Evolutionary conservation across 2,888 invertebrate species (phyloP).

Genomic region (Limenitis camilla): DNA sequence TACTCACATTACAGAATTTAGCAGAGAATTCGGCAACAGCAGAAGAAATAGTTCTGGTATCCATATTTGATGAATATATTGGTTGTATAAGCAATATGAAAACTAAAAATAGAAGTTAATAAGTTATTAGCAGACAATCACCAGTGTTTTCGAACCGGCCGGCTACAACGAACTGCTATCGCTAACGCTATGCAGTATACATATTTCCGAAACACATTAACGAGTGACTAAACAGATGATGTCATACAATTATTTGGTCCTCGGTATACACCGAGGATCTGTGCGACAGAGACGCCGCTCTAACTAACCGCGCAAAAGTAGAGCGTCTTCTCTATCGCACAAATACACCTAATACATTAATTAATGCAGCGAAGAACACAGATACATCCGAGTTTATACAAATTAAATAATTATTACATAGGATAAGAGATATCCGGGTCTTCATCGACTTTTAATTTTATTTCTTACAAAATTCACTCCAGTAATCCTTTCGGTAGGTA

Average conservation of each 20-base stretch:
- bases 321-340: too few relatives aligned
- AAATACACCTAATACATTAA: too few relatives aligned
- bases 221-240: too few relatives aligned
- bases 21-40: slow-evolving; percentile 59
- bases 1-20: slow-evolving; percentile 69
- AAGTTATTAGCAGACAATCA: background rate
- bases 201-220: background rate
- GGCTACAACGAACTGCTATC: background rate
- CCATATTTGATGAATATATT: slow-evolving; percentile 38
- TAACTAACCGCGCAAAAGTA: too few relatives aligned
- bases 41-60: slow-evolving; percentile 49
- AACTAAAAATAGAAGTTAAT: slow-evolving; percentile 9
- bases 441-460: slow-evolving; percentile 8
- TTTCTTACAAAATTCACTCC: background rate
- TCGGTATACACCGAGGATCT: too few relatives aligned
- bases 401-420: slow-evolving; percentile 6
- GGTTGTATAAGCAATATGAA: slow-evolving; percentile 13
- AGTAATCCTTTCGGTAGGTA: too few relatives aligned
- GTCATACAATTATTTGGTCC: too few relatives aligned
- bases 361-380: too few relatives aligned
- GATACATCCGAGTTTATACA: background rate
- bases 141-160: too few relatives aligned
- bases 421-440: slow-evolving; percentile 3
- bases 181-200: too few relatives aligned
- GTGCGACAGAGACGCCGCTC: too few relatives aligned